phyloP scores from a whole-genome alignment of 2,888 invertebrate genomes.

The Amblyjoppa fuscipennis region DNA sequence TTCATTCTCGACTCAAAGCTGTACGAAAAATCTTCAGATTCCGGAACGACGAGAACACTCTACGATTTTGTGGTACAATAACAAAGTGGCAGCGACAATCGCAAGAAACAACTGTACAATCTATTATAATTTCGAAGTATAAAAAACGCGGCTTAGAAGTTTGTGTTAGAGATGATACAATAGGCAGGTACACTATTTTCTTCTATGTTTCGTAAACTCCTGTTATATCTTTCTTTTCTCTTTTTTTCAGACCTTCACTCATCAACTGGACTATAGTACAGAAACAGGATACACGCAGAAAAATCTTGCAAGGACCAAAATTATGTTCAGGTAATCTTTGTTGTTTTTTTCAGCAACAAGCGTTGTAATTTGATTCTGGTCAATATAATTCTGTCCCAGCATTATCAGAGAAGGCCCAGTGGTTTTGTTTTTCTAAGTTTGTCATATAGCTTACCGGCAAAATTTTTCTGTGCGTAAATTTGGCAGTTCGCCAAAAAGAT shows the following conservation, averaged over 20 bases:
- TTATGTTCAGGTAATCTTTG: not conserved
- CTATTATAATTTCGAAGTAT: slow-evolving; percentile 52
- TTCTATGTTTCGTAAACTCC: slow-evolving; percentile 57
- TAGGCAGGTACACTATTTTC: slow-evolving; percentile 63
- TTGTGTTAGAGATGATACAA: slow-evolving; percentile 38
- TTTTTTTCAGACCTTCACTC: not conserved
- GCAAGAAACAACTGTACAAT: slow-evolving; percentile 46
- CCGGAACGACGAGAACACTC: slow-evolving; percentile 8
- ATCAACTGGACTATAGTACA: slow-evolving; percentile 31
- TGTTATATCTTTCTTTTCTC: not conserved
- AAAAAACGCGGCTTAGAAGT: slow-evolving; percentile 53
- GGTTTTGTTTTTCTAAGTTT: not conserved
- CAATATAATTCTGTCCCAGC: not conserved
- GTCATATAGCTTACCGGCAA: not conserved
- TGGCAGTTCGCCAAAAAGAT: slow-evolving; percentile 5
- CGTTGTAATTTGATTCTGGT: not conserved
- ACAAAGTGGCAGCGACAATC: slow-evolving; percentile 42
- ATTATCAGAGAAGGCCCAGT: no score
- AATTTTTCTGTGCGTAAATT: slow-evolving; percentile 8
- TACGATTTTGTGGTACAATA: slow-evolving; percentile 9
- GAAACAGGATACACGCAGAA: slow-evolving; percentile 20
- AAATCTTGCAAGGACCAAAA: slow-evolving; percentile 26
- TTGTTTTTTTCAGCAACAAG: not conserved
- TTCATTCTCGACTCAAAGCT: slow-evolving; percentile 4
- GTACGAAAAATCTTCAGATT: slow-evolving; percentile 34